Evolutionary conservation across 1,140 invertebrate species (phyloP).

Genomic region (Helicoverpa armigera): DNA sequence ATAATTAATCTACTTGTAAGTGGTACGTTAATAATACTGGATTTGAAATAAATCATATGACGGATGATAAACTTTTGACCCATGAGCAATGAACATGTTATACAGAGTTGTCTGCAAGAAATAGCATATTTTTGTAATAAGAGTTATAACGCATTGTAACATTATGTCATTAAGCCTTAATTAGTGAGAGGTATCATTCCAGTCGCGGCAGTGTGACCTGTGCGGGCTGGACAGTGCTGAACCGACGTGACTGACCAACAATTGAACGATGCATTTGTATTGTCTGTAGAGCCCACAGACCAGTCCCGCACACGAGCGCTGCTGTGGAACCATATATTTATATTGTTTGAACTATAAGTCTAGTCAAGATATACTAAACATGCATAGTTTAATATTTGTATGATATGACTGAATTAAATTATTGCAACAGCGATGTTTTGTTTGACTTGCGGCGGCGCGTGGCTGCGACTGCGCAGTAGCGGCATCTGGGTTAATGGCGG

Average conservation of each 20-base stretch:
- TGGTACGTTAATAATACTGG: constrained; percentile 20
- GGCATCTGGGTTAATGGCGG: constrained; percentile 12
- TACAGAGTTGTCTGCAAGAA: constrained; percentile 11
- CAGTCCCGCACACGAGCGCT: background rate
- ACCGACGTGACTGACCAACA: no score
- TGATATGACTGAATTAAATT: constrained; percentile 62
- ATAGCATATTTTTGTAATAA: constrained; percentile 38
- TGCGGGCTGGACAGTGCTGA: background rate
- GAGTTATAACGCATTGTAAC: constrained; percentile 25
- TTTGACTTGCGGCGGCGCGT: background rate
- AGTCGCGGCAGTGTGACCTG: background rate
- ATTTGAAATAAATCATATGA: constrained; percentile 22
- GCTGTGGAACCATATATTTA: constrained; percentile 9
- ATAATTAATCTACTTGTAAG: constrained; percentile 2
- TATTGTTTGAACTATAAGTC: constrained; percentile 21
- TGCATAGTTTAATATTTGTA: constrained; percentile 55
- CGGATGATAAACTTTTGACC: constrained; percentile 40
- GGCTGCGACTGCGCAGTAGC: background rate
- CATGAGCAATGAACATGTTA: background rate
- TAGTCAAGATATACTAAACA: constrained; percentile 38
- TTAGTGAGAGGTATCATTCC: constrained; percentile 29
- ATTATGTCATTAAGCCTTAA: constrained; percentile 39
- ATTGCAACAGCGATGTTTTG: constrained; percentile 48
- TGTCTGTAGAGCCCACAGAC: background rate
- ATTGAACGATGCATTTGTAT: background rate